These are phyloP conservation scores for Sebastes hubbsi DNA, from an alignment of 2,797 vertebrate genomes.

Conservation along the genomic window DNA sequence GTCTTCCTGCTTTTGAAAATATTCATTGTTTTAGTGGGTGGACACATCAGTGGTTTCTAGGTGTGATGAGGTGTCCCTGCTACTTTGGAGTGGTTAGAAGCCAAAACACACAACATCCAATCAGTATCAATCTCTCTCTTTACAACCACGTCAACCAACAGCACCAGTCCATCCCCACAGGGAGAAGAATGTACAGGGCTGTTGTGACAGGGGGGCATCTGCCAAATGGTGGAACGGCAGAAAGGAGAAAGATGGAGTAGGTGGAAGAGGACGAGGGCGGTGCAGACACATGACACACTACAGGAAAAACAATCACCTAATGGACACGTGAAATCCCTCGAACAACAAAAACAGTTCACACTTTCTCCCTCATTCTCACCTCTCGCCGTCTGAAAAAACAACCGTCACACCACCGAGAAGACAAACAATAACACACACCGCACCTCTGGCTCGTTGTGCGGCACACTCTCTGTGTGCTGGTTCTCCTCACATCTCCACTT, in stretches of 20 bases:
- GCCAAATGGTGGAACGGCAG: slow-evolving; percentile 56
- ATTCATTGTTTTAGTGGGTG: slow-evolving; percentile 1
- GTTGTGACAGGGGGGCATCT: slow-evolving; percentile 44
- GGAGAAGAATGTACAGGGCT: slow-evolving; percentile 5
- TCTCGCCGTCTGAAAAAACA: slow-evolving; percentile 25
- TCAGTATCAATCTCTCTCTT: slow-evolving; percentile 72
- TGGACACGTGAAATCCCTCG: slow-evolving; percentile 58
- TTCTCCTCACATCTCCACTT: slow-evolving; percentile 35
- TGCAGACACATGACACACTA: slow-evolving; percentile 24
- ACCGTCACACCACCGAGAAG: background rate
- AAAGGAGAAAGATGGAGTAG: slow-evolving; percentile 34
- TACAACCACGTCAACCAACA: slow-evolving; percentile 67
- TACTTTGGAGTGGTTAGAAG: slow-evolving; percentile 66
- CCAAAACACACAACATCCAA: slow-evolving; percentile 75
- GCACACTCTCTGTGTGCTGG: background rate
- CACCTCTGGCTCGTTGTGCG: slow-evolving; percentile 10
- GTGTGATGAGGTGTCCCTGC: slow-evolving; percentile 46
- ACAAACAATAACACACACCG: slow-evolving; percentile 3
- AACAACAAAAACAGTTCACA: slow-evolving; percentile 23
- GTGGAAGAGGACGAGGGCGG: slow-evolving; percentile 18
- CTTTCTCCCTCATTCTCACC: slow-evolving; percentile 45
- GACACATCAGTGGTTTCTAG: slow-evolving; percentile 35
- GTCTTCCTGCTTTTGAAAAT: background rate
- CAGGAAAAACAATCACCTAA: slow-evolving; percentile 65
- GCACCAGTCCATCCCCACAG: slow-evolving; percentile 34